Evolutionary conservation across 2,113 vertebrate species (phyloP), one percentile per base, ranked within the genome.

Genomic region (Pseudolaguvia tuberculata): DNA sequence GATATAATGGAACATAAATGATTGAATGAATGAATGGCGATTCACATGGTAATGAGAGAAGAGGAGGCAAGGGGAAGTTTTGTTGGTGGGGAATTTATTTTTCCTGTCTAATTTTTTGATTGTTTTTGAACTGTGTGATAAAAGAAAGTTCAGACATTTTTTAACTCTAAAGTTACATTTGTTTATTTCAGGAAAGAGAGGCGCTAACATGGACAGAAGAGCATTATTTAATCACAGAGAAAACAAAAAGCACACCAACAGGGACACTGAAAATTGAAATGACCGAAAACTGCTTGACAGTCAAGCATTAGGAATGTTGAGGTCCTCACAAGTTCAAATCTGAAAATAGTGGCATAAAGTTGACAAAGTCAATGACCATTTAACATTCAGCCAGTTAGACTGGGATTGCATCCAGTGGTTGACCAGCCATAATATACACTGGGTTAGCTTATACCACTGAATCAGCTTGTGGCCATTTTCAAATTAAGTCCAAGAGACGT

Each of bases 21-120:
- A 91, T 92, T 90, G 63, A 59, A 59, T 58, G 91, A 90, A 92
- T 93, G 93, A 94, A 94, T 92, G 88, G 90, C 91, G 84, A 95
- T 94, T 95, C 93, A 96, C 89, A 96, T 96, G 93, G 91, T 94
- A 97, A 96, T 97, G 90, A 94, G 92, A 88, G 90, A 88, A 91
- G 77, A 91, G 91, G 90, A 89, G 89, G 90, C 87, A 89, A 90
- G 87, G 89, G 91, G 91, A 94, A 94, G 91, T 93, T 93, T 91
- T 91, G 80, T 82, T 86, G 83, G 77, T 92, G 90, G 93, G 93
- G 91, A 48, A 93, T 93, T 91, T 91, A 92, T 91, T 94, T 94
- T 91, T 92, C 18, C 53, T 7, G 5, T 90, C 91, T 89, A 92
- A 91, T 93, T 91, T 94, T 81, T 92, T 91, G 88, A 92, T 92